phyloP scores from a whole-genome alignment of 2,888 invertebrate species.

The Pristionchus maxplancki region DNA sequence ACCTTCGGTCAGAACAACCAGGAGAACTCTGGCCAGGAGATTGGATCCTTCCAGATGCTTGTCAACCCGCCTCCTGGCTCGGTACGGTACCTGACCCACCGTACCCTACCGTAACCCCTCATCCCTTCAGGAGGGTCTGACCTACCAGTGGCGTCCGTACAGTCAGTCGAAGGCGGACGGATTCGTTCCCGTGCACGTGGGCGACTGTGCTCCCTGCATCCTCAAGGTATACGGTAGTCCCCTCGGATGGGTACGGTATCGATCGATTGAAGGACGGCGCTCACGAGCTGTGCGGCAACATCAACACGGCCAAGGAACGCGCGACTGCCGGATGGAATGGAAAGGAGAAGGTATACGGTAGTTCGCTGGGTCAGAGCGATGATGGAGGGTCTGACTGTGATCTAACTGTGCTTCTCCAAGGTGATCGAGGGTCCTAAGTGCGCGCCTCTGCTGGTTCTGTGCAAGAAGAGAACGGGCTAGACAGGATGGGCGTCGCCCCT shows the following conservation, averaged over 20 bases:
- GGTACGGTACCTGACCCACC: conserved; percentile 28
- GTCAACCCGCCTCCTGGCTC: conserved; percentile 58
- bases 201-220: conserved; percentile 65
- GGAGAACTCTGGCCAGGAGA: conserved; percentile 68
- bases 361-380: background rate
- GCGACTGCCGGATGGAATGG: conserved; percentile 67
- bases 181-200: conserved; percentile 66
- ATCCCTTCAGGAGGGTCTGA: conserved; percentile 56
- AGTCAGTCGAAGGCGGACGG: conserved; percentile 59
- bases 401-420: background rate
- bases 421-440: conserved; percentile 42
- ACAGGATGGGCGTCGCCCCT: background rate
- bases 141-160: conserved; percentile 67
- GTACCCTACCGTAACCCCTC: background rate
- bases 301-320: conserved; percentile 62
- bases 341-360: conserved; percentile 60
- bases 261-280: conserved; percentile 49
- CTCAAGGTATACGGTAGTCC: conserved; percentile 61
- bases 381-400: background rate
- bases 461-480: conserved; percentile 32
- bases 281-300: conserved; percentile 66
- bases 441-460: conserved; percentile 19
- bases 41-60: conserved; percentile 68
- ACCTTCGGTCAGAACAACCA: conserved; percentile 67
- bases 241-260: background rate